Percentiles rank a stretch among this genome's conserved stretches.
Conservation (phyloP, 2,113 vertebrate species). For the Hippocampus comes region DNA sequence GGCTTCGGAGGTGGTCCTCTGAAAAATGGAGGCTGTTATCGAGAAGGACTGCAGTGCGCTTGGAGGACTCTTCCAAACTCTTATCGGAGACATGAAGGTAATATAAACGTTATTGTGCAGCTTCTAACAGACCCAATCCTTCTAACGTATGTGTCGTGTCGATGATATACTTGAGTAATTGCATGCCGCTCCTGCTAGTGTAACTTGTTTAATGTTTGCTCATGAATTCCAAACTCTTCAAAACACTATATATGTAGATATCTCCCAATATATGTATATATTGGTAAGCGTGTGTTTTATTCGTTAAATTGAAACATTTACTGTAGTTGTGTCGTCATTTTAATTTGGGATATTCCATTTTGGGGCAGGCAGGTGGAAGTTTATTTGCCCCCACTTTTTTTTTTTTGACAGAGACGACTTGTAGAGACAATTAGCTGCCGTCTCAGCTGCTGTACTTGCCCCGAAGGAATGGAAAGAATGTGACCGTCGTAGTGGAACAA, state of each 20-base stretch:
- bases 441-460: conserved; percentile 60
- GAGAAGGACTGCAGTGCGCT: conserved; percentile 81
- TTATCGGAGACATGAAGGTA: conserved; percentile 82
- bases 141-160: background rate
- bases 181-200: background rate
- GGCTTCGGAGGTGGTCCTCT: conserved; percentile 44
- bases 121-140: no score
- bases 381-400: conserved; percentile 26
- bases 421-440: conserved; percentile 49
- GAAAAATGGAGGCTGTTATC: conserved; percentile 78
- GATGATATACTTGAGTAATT: background rate
- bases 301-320: background rate
- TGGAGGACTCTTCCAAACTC: conserved; percentile 78
- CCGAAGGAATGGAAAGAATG: conserved; percentile 56
- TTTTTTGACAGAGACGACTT: conserved; percentile 22
- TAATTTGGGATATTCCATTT: background rate
- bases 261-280: background rate
- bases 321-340: background rate
- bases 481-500: conserved; percentile 54
- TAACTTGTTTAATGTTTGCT: background rate
- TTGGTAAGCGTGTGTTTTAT: background rate
- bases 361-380: conserved; percentile 14
- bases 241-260: background rate
- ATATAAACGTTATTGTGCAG: conserved; percentile 35
- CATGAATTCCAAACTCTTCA: background rate